phyloP scores from a whole-genome alignment of 2,113 vertebrate species.

The Pampusana beccarii region DNA sequence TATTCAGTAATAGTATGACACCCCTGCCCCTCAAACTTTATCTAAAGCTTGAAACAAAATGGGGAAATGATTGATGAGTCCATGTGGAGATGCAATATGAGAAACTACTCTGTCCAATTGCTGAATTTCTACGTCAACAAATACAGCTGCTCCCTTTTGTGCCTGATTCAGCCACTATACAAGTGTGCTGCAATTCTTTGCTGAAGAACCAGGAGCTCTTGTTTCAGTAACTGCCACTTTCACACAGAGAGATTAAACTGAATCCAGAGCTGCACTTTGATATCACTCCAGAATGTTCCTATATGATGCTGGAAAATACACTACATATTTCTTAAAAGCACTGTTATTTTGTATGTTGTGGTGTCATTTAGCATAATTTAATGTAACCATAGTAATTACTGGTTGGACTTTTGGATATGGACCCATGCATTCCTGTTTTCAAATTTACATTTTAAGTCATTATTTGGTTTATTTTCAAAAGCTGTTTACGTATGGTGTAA shows the following conservation, averaged over 20 bases:
- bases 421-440: background rate
- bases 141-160: background rate
- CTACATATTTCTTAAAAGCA: background rate
- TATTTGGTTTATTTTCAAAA: background rate
- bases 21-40: background rate
- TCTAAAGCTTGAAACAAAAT: background rate
- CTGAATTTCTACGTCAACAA: background rate
- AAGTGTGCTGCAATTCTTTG: background rate
- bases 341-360: background rate
- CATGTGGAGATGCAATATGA: background rate
- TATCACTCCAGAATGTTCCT: background rate
- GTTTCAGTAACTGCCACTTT: background rate
- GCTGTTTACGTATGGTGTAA: background rate
- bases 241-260: fast-evolving
- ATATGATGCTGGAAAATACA: background rate
- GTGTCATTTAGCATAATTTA: background rate
- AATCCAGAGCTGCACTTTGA: background rate
- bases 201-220: background rate
- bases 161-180: background rate
- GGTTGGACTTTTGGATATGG: fast-evolving
- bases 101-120: background rate
- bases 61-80: background rate
- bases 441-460: background rate
- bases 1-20: background rate
- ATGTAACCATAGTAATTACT: background rate